These are phyloP conservation scores for Catagonus wagneri DNA, from an alignment of 2,113 vertebrate genomes.

Conservation along the genomic window DNA sequence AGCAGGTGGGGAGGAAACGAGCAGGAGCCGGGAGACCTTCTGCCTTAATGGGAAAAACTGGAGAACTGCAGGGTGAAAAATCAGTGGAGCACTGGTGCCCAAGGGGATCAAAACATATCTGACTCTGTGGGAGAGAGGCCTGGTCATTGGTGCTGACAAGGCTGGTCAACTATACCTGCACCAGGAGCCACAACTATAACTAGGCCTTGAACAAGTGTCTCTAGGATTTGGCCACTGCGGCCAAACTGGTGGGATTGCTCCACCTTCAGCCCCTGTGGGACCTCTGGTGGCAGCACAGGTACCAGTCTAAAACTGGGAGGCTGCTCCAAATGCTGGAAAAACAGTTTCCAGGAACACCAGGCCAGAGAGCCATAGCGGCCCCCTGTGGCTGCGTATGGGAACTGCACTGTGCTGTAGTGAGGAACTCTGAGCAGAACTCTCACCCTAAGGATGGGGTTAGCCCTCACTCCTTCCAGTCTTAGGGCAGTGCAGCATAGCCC, in stretches of 20 bases:
- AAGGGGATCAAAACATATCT: neutral
- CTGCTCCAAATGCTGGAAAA: neutral
- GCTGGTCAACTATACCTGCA: neutral
- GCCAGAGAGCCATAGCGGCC: constrained; percentile 35
- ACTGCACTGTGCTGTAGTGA: neutral
- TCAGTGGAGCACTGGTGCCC: neutral
- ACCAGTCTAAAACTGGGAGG: neutral
- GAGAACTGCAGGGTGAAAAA: neutral
- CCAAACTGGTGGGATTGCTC: neutral
- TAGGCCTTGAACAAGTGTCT: neutral
- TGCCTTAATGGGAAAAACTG: constrained; percentile 5
- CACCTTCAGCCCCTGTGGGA: neutral
- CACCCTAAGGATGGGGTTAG: no score
- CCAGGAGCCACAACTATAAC: neutral
- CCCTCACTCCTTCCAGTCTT: neutral
- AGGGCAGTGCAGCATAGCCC: neutral
- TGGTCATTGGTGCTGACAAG: neutral
- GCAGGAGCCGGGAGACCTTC: constrained; percentile 10
- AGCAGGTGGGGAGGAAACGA: neutral
- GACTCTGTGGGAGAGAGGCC: neutral
- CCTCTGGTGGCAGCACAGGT: neutral
- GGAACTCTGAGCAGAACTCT: neutral
- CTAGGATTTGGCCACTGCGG: neutral
- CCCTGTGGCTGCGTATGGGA: constrained; percentile 60
- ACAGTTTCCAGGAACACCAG: neutral